A percentile compares a stretch with the other conserved stretches of the same genome.
phyloP scores from a whole-genome alignment of 2,113 vertebrate genomes.

The Cebidichthys violaceus region DNA sequence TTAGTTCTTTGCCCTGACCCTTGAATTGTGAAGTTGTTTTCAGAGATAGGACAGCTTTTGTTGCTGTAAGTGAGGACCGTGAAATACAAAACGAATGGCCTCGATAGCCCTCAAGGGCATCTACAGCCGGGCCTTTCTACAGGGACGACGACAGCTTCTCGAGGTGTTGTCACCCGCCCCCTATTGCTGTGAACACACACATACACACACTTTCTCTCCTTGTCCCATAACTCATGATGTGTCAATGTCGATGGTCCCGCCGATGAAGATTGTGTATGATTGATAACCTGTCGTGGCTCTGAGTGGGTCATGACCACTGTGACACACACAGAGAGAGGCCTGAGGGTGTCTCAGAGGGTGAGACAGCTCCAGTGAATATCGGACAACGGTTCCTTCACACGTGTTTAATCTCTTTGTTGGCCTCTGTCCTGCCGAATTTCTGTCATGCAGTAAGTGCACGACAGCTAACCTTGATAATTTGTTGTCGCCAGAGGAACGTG shows the following conservation, averaged over 20 bases:
- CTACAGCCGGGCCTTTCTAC: slow-evolving; percentile 4
- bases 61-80: slow-evolving; percentile 24
- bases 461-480: slow-evolving; percentile 17
- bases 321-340: slow-evolving; percentile 1
- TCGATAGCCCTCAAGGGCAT: slow-evolving; percentile 10
- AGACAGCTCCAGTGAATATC: slow-evolving; percentile 45
- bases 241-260: slow-evolving; percentile 46
- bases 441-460: neutral
- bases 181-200: neutral
- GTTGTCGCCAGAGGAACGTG: neutral
- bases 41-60: slow-evolving; percentile 19
- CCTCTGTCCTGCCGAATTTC: slow-evolving; percentile 54
- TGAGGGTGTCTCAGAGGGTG: slow-evolving; percentile 27
- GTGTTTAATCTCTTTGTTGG: slow-evolving; percentile 60
- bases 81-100: slow-evolving; percentile 17
- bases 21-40: slow-evolving; percentile 38
- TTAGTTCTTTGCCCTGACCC: slow-evolving; percentile 38
- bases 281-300: slow-evolving; percentile 41
- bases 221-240: slow-evolving; percentile 41
- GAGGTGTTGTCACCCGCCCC: slow-evolving; percentile 10
- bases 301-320: slow-evolving; percentile 41
- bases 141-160: slow-evolving; percentile 24
- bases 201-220: slow-evolving; percentile 31
- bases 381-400: slow-evolving; percentile 49
- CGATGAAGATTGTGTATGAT: slow-evolving; percentile 49